A percentile compares a stretch with the other conserved stretches of the same genome.
phyloP scores from a whole-genome alignment of 2,888 invertebrate species.

The Elmis aenea region DNA sequence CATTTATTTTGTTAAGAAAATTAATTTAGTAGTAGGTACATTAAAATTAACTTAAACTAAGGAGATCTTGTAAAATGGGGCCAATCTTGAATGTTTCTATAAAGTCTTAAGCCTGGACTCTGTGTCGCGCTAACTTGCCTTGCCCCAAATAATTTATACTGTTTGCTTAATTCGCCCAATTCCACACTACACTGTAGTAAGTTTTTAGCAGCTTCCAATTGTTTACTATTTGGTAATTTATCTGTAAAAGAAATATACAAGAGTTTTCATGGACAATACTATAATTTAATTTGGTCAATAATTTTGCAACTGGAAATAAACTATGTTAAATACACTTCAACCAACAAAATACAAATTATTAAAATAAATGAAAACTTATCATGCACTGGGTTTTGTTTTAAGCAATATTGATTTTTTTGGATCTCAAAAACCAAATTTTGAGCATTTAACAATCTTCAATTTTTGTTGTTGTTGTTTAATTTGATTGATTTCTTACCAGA shows the following conservation, averaged over 20 bases:
- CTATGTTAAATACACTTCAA: neutral
- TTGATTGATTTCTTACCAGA: too few relatives aligned
- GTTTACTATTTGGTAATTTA: conserved; percentile 45
- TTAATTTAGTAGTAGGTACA: too few relatives aligned
- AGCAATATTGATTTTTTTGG: too few relatives aligned
- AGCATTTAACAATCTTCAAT: too few relatives aligned
- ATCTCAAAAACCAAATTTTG: too few relatives aligned
- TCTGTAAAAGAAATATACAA: conserved; percentile 26
- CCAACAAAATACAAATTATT: neutral
- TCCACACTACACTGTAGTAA: conserved; percentile 50
- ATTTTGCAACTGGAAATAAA: too few relatives aligned
- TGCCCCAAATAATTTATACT: conserved; percentile 52
- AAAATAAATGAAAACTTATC: too few relatives aligned
- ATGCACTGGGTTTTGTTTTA: too few relatives aligned
- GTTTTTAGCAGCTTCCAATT: conserved; percentile 47
- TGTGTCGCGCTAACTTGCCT: conserved; percentile 49
- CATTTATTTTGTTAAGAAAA: too few relatives aligned
- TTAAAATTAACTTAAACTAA: conserved; percentile 1
- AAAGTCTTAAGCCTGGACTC: conserved; percentile 54
- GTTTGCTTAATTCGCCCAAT: conserved; percentile 43
- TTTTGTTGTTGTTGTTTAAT: too few relatives aligned
- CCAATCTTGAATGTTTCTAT: conserved; percentile 51
- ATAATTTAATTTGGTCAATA: too few relatives aligned
- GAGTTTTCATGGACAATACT: too few relatives aligned
- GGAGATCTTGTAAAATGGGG: conserved; percentile 36